Evolutionary conservation across 1,140 invertebrate species (phyloP), one percentile per base, ranked within the genome.

Genomic region (Piezodorus guildinii): DNA sequence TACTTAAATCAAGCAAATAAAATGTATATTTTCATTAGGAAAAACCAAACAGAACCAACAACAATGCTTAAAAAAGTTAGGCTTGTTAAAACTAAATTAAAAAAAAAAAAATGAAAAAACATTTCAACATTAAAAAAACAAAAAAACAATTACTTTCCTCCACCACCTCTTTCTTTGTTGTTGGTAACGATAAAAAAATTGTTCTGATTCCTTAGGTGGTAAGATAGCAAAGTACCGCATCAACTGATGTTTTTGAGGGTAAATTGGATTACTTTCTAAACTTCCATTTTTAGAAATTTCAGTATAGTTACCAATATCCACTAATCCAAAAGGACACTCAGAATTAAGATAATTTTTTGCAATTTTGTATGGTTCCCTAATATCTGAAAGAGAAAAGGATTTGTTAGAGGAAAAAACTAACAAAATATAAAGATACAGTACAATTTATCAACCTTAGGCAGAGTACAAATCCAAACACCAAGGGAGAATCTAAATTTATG

Each of bases 111-210:
- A 6, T 39, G 12, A 6, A 39, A 39, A 30, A 56, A 56, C 5
- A 43, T 43, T 16, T 44, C 1, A n/a, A 49, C 45, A 49, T 49
- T 23, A 16, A 49, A 75, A 71, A 43, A 71, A 67, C 2, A 49
- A 75, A 71, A 43, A 71, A 67, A 63, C 69, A 70, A 68, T 80
- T 77, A 78, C 79, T 73, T 83, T 85, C 71, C 84, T 82, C 87
- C 87, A 91, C 87, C 87, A 91, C 65, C 85, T 82, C 72, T 86
- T 87, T 63, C 86, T 79, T 70, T 87, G 81, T 66, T 84, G 78
- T 70, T 88, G 86, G 74, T 83, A 83, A 61, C 83, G 80, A 69
- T 85, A 80, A 71, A 84, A 85, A 71, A 81, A 78, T 66, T 79
- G 78, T 71, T 75, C 77, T 17, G 75, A 68, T 69, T 78, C 73